Conservation (phyloP, 2,797 vertebrate genomes). For the Oophaga sylvatica region DNA sequence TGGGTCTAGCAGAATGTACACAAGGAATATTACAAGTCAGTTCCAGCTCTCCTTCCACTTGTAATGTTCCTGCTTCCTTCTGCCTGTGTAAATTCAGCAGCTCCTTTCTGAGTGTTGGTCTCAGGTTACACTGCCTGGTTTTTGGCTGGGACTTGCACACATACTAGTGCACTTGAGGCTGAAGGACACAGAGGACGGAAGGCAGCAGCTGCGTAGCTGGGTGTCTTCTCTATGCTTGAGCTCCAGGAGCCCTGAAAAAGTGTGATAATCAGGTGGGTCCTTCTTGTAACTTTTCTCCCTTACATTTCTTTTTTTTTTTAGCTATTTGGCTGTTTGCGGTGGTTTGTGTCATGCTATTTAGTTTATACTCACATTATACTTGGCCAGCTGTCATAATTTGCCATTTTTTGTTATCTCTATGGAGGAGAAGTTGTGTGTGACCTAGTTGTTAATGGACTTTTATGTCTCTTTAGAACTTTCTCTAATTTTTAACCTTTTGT, state of each 20-base stretch:
- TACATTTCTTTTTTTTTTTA: background rate
- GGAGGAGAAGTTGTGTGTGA: background rate
- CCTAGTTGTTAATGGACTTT: background rate
- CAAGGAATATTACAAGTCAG: background rate
- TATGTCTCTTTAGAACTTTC: background rate
- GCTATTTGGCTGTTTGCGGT: background rate
- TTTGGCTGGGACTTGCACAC: slow-evolving; percentile 42
- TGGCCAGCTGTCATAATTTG: background rate
- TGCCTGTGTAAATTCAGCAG: background rate
- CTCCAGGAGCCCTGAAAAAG: slow-evolving; percentile 17
- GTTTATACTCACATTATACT: background rate
- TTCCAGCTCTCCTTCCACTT: background rate
- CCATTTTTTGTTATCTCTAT: background rate
- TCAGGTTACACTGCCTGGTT: slow-evolving; percentile 52
- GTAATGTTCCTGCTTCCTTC: background rate
- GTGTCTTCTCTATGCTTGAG: slow-evolving; percentile 25
- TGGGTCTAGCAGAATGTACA: background rate
- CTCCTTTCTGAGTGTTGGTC: slow-evolving; percentile 41
- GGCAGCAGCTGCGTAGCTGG: slow-evolving; percentile 50
- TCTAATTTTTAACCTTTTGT: background rate
- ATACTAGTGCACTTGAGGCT: slow-evolving; percentile 26
- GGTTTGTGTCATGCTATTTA: background rate
- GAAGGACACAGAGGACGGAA: slow-evolving; percentile 58
- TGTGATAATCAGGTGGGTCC: slow-evolving; percentile 34
- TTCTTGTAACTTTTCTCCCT: background rate